Conservation (phyloP, 2,888 invertebrate genomes). For the Euplexia lucipara region DNA sequence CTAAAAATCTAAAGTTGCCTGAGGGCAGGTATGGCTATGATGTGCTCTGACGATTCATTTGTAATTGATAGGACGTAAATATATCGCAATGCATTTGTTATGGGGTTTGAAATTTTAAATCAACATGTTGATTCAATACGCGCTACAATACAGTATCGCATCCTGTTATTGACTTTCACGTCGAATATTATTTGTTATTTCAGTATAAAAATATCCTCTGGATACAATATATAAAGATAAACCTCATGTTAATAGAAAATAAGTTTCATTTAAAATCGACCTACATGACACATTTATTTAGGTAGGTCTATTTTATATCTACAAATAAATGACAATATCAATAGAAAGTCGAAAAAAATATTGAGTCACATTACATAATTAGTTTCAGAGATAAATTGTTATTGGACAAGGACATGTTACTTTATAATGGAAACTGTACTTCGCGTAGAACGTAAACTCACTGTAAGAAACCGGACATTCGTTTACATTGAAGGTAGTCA, state of each 20-base stretch:
- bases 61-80: constrained; percentile 48
- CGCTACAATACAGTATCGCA: constrained; percentile 66
- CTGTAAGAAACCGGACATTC: constrained; percentile 14
- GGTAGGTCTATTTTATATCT: constrained; percentile 73
- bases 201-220: constrained; percentile 64
- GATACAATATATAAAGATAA: constrained; percentile 56
- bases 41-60: constrained; percentile 32
- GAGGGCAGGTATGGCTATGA: constrained; percentile 31
- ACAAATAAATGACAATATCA: constrained; percentile 71
- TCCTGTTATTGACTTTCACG: constrained; percentile 61
- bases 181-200: constrained; percentile 64
- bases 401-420: constrained; percentile 43
- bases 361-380: constrained; percentile 55
- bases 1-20: constrained; percentile 15
- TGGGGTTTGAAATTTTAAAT: constrained; percentile 45
- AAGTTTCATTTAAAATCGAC: constrained; percentile 74
- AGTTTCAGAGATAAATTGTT: constrained; percentile 53
- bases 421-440: constrained; percentile 27
- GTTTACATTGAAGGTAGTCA: constrained; percentile 26
- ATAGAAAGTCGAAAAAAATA: constrained; percentile 67
- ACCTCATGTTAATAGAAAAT: constrained; percentile 67
- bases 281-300: constrained; percentile 64
- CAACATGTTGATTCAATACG: constrained; percentile 49
- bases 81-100: constrained; percentile 43
- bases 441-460: constrained; percentile 26